These are phyloP conservation scores for Pelagia noctiluca DNA, from an alignment of 30 jellyfish, hydroid and myxozoan genomes.

Conservation along the genomic window DNA sequence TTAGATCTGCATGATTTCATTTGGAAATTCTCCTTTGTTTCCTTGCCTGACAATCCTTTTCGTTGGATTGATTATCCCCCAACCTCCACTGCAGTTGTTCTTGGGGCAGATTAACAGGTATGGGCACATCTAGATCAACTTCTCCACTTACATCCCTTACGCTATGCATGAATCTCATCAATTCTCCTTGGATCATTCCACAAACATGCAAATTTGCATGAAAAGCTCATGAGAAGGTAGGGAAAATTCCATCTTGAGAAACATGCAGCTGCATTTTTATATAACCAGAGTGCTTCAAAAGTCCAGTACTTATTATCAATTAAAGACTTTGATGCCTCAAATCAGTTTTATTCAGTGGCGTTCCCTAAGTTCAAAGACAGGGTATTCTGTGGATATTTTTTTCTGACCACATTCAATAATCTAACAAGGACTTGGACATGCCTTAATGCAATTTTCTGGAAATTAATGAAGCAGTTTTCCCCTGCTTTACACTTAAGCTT, in stretches of 20 bases:
- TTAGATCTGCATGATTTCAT: not conserved
- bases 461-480: no score
- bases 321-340: constrained; percentile 55
- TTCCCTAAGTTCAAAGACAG: no score
- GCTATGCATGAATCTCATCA: constrained; percentile 37
- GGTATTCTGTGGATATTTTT: no score
- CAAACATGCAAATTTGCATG: constrained; percentile 35
- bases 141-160: constrained; percentile 14
- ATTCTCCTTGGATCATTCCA: constrained; percentile 46
- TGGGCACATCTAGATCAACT: constrained; percentile 48
- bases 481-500: no score
- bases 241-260: constrained; percentile 52
- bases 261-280: constrained; percentile 40
- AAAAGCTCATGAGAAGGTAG: constrained; percentile 28
- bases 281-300: constrained; percentile 44
- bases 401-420: no score
- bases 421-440: no score
- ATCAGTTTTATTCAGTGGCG: no score
- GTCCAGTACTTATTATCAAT: constrained; percentile 40
- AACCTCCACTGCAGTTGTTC: constrained; percentile 4
- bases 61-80: constrained; percentile 55
- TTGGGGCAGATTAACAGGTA: constrained; percentile 59
- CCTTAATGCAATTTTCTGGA: no score
- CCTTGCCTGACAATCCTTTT: constrained; percentile 27
- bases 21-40: constrained; percentile 25